Conservation (phyloP, 2,113 vertebrate genomes). For the Phalacrocorax carbo region DNA sequence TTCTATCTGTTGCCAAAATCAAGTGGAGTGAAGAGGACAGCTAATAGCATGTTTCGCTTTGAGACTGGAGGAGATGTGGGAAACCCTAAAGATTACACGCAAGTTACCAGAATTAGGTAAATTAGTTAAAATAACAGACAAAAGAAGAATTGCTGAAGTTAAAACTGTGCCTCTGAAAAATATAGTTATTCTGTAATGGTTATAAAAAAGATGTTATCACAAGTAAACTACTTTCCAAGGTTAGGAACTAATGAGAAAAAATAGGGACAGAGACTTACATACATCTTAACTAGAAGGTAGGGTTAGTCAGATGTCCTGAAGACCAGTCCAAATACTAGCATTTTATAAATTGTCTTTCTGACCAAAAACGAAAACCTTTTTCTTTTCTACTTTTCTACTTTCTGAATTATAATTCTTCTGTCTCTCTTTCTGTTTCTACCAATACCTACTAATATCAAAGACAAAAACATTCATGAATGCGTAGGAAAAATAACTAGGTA, state of each 20-base stretch:
- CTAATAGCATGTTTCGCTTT: neutral
- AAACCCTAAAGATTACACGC: neutral
- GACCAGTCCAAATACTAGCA: neutral
- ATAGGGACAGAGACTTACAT: accelerated
- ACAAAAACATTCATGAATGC: neutral
- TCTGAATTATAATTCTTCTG: neutral
- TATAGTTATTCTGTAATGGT: neutral
- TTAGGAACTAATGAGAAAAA: neutral
- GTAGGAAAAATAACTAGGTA: neutral
- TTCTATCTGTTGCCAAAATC: neutral
- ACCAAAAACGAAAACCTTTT: neutral
- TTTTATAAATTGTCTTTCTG: neutral
- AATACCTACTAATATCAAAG: neutral
- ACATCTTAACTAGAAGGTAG: neutral
- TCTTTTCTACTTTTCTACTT: neutral
- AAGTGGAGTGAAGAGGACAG: neutral
- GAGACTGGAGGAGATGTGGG: neutral
- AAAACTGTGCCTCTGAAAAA: neutral
- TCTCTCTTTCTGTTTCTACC: neutral
- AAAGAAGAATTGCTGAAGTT: neutral
- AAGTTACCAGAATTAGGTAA: neutral
- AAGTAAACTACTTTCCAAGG: neutral
- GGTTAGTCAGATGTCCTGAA: neutral
- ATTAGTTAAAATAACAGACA: neutral
- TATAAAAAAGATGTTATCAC: neutral